Percentiles rank a stretch among this genome's conserved stretches.
Evolutionary conservation across 2,888 invertebrate genomes (phyloP).

Genomic region (Drosophila sordidapex): DNA sequence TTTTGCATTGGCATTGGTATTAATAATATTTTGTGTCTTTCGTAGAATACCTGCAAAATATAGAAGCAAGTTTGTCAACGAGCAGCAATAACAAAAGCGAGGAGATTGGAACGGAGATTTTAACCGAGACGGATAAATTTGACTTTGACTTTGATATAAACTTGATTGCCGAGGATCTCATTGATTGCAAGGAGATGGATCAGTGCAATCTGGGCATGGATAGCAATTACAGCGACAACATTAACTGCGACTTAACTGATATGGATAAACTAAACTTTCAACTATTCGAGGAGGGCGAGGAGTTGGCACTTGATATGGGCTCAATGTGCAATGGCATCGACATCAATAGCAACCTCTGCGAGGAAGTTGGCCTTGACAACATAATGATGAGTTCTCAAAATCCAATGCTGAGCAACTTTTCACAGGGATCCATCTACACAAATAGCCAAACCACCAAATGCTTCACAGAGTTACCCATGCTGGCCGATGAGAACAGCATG

Average conservation of each 20-base stretch:
- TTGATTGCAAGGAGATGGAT: conserved; percentile 64
- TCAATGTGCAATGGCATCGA: conserved; percentile 40
- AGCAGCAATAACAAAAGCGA: conserved; percentile 61
- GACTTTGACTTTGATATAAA: conserved; percentile 82
- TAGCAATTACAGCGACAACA: conserved; percentile 46
- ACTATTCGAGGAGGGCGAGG: conserved; percentile 30
- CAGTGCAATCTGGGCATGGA: conserved; percentile 58
- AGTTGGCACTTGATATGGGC: conserved; percentile 51
- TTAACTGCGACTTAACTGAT: conserved; percentile 38
- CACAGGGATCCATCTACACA: conserved; percentile 32
- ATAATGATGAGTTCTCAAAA: conserved; percentile 29
- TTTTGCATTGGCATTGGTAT: conserved; percentile 8
- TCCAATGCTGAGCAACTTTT: conserved; percentile 50
- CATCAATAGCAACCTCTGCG: conserved; percentile 19
- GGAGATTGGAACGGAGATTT: conserved; percentile 68
- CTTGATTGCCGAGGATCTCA: conserved; percentile 74
- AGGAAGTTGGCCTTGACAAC: conserved; percentile 21
- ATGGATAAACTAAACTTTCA: conserved; percentile 21
- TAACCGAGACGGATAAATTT: conserved; percentile 70
- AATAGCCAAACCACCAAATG: conserved; percentile 45
- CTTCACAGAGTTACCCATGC: conserved; percentile 47
- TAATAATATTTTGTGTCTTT: conserved; percentile 51
- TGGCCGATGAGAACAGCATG: conserved; percentile 54
- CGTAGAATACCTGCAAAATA: conserved; percentile 81
- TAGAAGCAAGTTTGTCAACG: conserved; percentile 71